phyloP scores from a whole-genome alignment of 2,888 invertebrate species.

The Diogma glabrata region DNA sequence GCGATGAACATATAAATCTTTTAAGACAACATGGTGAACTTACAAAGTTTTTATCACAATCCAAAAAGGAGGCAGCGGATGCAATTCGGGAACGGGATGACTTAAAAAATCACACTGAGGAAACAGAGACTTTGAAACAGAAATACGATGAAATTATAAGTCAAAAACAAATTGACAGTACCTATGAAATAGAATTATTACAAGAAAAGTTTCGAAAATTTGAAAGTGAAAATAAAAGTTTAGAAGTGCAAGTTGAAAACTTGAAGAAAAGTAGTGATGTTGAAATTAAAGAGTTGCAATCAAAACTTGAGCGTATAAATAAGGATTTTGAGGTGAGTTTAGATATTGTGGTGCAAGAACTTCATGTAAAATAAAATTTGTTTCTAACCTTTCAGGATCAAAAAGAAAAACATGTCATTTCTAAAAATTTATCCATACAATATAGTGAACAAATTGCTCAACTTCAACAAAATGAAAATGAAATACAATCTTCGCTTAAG shows the following conservation, averaged over 20 bases:
- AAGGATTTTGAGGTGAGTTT: neutral
- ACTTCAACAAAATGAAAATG: no score
- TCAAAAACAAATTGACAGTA: neutral
- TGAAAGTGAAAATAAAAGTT: constrained; percentile 1
- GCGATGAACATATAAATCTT: constrained; percentile 88
- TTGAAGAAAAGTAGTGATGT: neutral
- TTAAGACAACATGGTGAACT: constrained; percentile 51
- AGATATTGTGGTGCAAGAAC: neutral
- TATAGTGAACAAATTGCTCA: no score
- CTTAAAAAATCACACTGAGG: no score
- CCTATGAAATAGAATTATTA: neutral
- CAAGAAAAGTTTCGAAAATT: neutral
- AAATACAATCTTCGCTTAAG: no score
- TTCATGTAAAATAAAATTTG: neutral
- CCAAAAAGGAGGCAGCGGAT: no score
- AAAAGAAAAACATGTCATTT: no score
- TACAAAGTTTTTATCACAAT: no score
- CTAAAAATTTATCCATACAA: no score
- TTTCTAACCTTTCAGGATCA: constrained; percentile 1
- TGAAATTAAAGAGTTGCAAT: neutral
- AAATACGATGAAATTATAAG: neutral
- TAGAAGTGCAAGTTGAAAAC: neutral
- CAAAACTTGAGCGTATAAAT: neutral
- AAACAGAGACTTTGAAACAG: no score
- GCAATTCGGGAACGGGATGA: no score